These are phyloP conservation scores for Ophioderma brevispina DNA, from an alignment of 35 echinoderm and acorn worm genomes.

Conservation along the genomic window DNA sequence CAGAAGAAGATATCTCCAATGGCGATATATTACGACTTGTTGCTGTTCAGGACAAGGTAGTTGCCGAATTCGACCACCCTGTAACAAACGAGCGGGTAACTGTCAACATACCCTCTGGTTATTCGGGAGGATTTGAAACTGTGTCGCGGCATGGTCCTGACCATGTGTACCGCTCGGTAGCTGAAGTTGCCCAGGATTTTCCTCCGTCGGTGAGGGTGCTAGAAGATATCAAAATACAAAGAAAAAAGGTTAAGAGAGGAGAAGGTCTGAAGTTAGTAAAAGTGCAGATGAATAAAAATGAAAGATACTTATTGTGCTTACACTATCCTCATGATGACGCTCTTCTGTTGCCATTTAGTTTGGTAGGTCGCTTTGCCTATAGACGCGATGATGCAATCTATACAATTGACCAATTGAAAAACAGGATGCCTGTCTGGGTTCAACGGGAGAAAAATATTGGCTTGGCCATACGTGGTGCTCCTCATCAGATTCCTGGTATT, in stretches of 20 bases:
- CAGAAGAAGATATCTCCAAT: neutral
- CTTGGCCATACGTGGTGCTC: neutral
- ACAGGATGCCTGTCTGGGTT: neutral
- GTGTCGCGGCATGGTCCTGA: neutral
- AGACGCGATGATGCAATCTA: neutral
- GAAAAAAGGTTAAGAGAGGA: neutral
- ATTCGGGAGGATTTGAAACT: neutral
- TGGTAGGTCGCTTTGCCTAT: neutral
- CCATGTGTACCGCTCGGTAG: neutral
- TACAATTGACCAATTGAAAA: neutral
- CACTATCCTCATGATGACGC: neutral
- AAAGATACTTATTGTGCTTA: neutral
- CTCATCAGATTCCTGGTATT: neutral
- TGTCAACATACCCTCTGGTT: neutral
- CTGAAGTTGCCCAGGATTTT: neutral
- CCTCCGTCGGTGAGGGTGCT: neutral
- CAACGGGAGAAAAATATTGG: neutral
- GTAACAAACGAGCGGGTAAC: neutral
- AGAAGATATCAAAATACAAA: neutral
- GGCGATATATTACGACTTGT: neutral
- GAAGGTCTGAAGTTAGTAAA: neutral
- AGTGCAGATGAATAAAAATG: neutral
- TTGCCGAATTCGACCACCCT: neutral
- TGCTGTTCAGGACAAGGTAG: neutral
- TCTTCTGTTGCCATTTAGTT: neutral